Base-by-base conservation (phyloP, 2,888 invertebrate species). In the Argynnis bischoffii region DNA sequence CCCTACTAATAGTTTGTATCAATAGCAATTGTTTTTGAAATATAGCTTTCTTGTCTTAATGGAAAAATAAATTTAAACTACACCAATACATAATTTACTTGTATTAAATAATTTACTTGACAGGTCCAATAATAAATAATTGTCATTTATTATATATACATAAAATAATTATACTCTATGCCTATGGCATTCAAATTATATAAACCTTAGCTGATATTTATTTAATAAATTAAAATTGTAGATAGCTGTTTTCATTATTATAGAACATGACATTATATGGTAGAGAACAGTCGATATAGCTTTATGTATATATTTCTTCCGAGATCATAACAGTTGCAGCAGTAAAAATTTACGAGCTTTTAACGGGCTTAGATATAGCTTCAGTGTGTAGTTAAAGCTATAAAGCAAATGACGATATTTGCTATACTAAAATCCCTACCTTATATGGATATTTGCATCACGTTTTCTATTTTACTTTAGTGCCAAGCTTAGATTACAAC, bases 271-370 rank as follows among this genome's bases (percentile, higher is more conserved):
- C 15, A 21, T 5, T 26, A 59, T 11, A 26, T 13, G 26, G 26
- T 15, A 47, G 15, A 57, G 48, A 47, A 47, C 26, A 59, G 48
- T 59, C 57, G 26, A 26, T 26, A 47, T 26, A 59, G n/a, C 46
- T 13, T n/a, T 59, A 47, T 47, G 21, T 2, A 46, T 59, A 47
- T 13, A 26, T 59, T 47, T 47, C 57, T 26, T 59, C 26, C 47
- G n/a, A 47, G 11, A 18, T 50, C 72, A 81, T 79, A 82, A 81
- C 80, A 77, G 77, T 53, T 2, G 31, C 47, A 35, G 54, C 59
- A 59, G 54, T 66, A 59, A 66, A 66, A 66, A 59, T 59, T 54
- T 66, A 66, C 59, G 65, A 66, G 59, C n/a, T 57, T 59, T 66
- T 53, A 47, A 51, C 53, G 65, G 47, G 26, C 46, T 50, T 59